These are phyloP conservation scores for Saguinus midas DNA, from an alignment of 2,113 vertebrate species.

Conservation along the genomic window DNA sequence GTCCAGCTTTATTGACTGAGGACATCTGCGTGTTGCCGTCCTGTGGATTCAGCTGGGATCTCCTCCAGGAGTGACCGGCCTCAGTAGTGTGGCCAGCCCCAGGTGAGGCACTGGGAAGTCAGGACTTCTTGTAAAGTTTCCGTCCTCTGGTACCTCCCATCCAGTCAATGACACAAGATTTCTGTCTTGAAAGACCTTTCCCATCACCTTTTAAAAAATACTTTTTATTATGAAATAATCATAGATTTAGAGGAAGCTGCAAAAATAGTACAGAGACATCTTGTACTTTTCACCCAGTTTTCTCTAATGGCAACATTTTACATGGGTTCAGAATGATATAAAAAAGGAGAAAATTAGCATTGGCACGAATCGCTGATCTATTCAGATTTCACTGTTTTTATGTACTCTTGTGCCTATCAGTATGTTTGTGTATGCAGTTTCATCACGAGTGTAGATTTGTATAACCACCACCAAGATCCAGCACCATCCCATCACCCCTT, in stretches of 20 bases:
- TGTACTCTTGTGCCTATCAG: not conserved
- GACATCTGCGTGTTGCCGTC: too few species aligned
- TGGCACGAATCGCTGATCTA: not conserved
- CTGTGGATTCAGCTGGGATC: not conserved
- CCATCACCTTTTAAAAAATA: not conserved
- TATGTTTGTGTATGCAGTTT: not conserved
- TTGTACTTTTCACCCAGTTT: not conserved
- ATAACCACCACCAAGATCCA: not conserved
- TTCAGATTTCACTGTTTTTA: not conserved
- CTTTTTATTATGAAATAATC: not conserved
- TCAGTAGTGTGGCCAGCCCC: too few species aligned
- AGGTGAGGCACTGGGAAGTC: accelerated
- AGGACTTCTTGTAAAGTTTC: not conserved
- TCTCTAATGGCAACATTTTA: not conserved
- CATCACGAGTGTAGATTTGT: not conserved
- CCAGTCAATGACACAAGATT: not conserved
- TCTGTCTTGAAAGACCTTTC: not conserved
- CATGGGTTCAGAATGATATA: too few species aligned
- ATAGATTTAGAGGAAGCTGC: not conserved
- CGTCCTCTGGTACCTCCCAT: not conserved
- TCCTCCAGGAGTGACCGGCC: not conserved
- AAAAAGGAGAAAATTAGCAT: not conserved
- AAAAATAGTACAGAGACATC: not conserved
- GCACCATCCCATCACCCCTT: not conserved
- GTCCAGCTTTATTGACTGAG: not conserved